Base-by-base conservation (phyloP, 2,797 vertebrate species). In the Coregonus sp. region DNA sequence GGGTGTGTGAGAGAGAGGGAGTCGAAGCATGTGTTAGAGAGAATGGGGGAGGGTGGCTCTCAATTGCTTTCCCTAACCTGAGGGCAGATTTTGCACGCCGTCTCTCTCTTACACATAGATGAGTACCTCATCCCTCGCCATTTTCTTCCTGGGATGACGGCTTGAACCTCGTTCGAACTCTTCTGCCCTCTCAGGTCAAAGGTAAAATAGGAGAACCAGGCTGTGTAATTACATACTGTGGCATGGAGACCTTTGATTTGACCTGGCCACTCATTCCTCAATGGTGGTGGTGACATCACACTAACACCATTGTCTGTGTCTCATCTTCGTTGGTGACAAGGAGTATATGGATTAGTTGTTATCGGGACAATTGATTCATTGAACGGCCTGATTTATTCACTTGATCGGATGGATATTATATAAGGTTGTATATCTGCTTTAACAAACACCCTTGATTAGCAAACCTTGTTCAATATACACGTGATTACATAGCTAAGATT, bases 191-290 rank as follows among this genome's bases (percentile, higher is more conserved):
- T 78, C 73, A 81, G 88, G 85, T 82, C 77, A 82, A 81, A 89
- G 83, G 85, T 81, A 78, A 85, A 74, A 75, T 54, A 80, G 78
- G 76, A 80, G 84, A 87, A 80, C 76, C 68, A 77, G 84, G 84
- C 66, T 51, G 76, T 25, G 75, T 90, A 90, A 92, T 92, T 81
- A 69, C 74, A 85, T 90, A 93, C 93, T 89, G 79, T 81, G 85
- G 85, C 90, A 80, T 90, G 90, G 88, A 89, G 90, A 91, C 92
- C 89, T 90, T 61, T 90, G 81, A 80, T 87, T 83, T 85, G 86
- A 85, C 80, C 88, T 74, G 83, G 56, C 70, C 69, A 37, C 61
- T 81, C 75, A 70, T 82, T 77, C 70, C 74, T 75, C 7, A 1
- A 59, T 59, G 56, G 77, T 33, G 73, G 73, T 47, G 63, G 56